phyloP scores from a whole-genome alignment of 2,113 vertebrate genomes.

The Nyctibius bracteatus region DNA sequence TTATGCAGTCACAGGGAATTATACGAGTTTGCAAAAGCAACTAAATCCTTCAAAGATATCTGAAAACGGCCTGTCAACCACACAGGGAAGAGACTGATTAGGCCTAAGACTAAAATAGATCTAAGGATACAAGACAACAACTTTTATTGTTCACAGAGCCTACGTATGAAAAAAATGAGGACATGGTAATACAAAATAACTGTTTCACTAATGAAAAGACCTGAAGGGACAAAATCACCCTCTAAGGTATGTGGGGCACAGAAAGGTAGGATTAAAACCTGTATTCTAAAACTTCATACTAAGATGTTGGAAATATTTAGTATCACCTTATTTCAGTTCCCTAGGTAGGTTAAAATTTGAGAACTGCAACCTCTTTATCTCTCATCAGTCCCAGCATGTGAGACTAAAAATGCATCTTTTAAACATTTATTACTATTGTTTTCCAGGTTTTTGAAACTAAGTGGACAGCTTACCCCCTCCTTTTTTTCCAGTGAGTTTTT shows the following conservation, averaged over 20 bases:
- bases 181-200: not conserved
- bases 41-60: not conserved
- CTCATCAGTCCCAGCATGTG: not conserved
- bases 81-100: not conserved
- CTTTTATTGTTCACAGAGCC: not conserved
- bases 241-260: not conserved
- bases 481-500: slow-evolving; percentile 83
- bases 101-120: not conserved
- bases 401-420: not conserved
- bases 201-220: not conserved
- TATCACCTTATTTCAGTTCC: not conserved
- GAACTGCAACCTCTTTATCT: not conserved
- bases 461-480: slow-evolving; percentile 75
- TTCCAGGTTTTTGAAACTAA: not conserved
- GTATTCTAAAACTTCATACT: not conserved
- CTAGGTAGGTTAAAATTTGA: not conserved
- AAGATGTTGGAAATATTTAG: not conserved
- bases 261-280: not conserved
- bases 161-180: not conserved
- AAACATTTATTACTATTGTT: not conserved
- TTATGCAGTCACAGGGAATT: not conserved
- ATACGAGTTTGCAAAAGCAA: not conserved
- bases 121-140: not conserved
- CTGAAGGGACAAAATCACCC: not conserved
- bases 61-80: not conserved